These are phyloP conservation scores for Tenrec ecaudatus DNA, from an alignment of 2,113 vertebrate genomes.

Conservation along the genomic window DNA sequence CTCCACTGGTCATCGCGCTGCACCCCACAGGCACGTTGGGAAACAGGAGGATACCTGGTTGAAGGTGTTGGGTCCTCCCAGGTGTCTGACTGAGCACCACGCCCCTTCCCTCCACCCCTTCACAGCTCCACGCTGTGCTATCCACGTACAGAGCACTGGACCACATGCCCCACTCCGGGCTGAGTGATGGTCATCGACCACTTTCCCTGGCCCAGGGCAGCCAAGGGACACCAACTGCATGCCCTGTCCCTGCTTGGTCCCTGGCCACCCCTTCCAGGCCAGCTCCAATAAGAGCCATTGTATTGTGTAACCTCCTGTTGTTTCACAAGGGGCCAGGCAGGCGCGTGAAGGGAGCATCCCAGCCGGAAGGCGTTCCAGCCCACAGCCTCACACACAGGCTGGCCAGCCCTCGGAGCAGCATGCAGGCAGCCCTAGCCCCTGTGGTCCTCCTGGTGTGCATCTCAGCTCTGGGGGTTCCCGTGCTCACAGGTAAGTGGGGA, in stretches of 20 bases:
- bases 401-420: rapidly evolving
- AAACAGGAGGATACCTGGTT: not conserved
- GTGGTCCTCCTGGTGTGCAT: constrained; percentile 49
- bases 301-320: not conserved
- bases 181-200: no score
- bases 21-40: not conserved
- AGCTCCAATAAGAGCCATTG: rapidly evolving
- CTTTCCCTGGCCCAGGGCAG: not conserved
- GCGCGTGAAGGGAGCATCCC: no score
- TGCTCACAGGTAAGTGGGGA: not conserved
- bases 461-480: not conserved
- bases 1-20: not conserved
- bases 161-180: not conserved
- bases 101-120: not conserved
- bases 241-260: not conserved
- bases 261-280: not conserved
- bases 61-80: not conserved
- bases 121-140: not conserved
- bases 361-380: no score
- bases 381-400: not conserved
- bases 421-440: not conserved
- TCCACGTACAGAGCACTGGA: not conserved
- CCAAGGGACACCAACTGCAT: not conserved
- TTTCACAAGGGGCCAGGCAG: not conserved
- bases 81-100: not conserved